These are phyloP conservation scores for Mizuhopecten yessoensis DNA, from an alignment of 1,140 invertebrate genomes.

Conservation along the genomic window DNA sequence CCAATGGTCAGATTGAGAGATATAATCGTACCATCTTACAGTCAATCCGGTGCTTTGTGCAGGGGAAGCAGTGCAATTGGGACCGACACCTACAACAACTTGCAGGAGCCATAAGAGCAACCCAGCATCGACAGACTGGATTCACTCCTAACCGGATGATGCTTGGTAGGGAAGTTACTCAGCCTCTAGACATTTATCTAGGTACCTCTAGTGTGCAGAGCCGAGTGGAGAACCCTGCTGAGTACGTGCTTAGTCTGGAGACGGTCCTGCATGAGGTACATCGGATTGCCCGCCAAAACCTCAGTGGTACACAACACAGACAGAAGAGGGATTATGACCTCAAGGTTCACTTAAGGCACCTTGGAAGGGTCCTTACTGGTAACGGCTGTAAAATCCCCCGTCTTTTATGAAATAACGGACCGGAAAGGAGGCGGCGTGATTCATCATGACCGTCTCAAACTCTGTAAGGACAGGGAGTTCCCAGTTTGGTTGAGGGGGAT, in stretches of 20 bases:
- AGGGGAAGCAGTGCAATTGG: constrained; percentile 49
- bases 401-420: not conserved
- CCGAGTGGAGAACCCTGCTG: not conserved
- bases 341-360: not conserved
- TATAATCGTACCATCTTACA: too few relatives aligned
- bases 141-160: constrained; percentile 55
- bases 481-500: constrained; percentile 27
- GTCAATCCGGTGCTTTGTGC: too few relatives aligned
- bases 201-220: not conserved
- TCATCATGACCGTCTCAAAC: constrained; percentile 41
- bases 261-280: not conserved
- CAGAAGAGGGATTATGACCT: constrained; percentile 53
- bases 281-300: not conserved
- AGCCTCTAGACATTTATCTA: not conserved
- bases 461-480: not conserved
- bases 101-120: constrained; percentile 52
- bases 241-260: not conserved
- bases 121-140: constrained; percentile 52
- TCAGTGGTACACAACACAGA: not conserved
- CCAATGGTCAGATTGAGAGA: too few relatives aligned
- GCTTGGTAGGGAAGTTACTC: constrained; percentile 50
- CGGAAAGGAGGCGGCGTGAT: not conserved
- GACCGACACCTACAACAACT: constrained; percentile 49
- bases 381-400: not conserved
- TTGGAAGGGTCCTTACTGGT: constrained; percentile 46